Evolutionary conservation across 2,888 invertebrate species (phyloP).

Genomic region (Ditula angustiorana): DNA sequence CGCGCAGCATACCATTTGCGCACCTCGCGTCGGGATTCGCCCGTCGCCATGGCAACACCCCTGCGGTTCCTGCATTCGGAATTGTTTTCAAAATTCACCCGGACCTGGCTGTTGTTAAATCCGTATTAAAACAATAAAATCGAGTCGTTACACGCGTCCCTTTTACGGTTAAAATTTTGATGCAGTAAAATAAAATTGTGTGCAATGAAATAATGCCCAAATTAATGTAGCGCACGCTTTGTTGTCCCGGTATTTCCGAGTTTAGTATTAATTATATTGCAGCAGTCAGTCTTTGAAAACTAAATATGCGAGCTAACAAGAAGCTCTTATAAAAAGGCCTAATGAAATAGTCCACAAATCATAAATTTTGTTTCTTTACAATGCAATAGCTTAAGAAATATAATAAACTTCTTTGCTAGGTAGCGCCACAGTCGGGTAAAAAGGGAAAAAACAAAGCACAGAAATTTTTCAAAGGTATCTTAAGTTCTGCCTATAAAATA

Average conservation of each 20-base stretch:
- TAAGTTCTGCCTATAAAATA: too few species aligned
- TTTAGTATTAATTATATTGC: background rate
- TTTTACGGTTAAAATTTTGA: conserved; percentile 57
- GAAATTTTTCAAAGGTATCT: too few species aligned
- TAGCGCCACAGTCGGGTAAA: too few species aligned
- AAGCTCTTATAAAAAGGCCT: too few species aligned
- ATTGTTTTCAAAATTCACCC: conserved; percentile 74
- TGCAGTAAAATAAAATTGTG: conserved; percentile 45
- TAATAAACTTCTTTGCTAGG: too few species aligned
- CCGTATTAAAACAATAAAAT: conserved; percentile 78
- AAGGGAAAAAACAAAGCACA: too few species aligned
- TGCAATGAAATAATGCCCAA: conserved; percentile 25
- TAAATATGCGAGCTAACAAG: too few species aligned
- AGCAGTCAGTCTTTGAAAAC: background rate
- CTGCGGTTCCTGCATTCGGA: conserved; percentile 66
- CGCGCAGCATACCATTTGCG: conserved; percentile 67
- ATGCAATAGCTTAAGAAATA: too few species aligned
- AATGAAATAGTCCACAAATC: too few species aligned
- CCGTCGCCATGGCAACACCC: conserved; percentile 79
- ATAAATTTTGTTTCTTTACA: too few species aligned
- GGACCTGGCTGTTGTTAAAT: conserved; percentile 68
- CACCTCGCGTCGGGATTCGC: conserved; percentile 70
- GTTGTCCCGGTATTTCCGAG: background rate
- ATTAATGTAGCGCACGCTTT: background rate
- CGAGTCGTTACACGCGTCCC: conserved; percentile 50